Conservation (phyloP, 2,113 vertebrate genomes). For the Bos javanicus region DNA sequence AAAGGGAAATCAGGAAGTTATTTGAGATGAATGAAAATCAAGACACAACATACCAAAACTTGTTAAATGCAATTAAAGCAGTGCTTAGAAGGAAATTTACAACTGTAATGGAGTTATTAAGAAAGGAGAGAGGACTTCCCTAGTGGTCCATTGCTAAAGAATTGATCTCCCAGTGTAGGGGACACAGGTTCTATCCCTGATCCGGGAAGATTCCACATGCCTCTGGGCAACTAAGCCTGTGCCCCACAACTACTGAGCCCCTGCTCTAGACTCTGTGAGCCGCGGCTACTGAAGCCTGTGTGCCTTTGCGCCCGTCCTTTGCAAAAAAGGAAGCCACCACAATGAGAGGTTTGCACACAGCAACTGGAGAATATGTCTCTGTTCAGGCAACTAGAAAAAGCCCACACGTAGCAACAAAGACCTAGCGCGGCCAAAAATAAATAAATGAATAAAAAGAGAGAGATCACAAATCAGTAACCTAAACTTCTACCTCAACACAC, state of each 20-base stretch:
- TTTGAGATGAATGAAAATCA: neutral
- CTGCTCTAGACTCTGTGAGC: neutral
- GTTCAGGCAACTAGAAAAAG: too few relatives aligned
- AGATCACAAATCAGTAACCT: neutral
- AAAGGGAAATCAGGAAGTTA: neutral
- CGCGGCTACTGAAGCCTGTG: too few relatives aligned
- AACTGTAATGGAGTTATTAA: neutral
- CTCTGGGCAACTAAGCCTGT: too few relatives aligned
- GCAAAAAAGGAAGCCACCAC: neutral
- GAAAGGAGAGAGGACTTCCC: neutral
- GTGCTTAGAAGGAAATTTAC: neutral
- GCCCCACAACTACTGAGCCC: too few relatives aligned
- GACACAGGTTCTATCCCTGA: neutral
- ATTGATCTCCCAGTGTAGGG: neutral
- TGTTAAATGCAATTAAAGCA: neutral
- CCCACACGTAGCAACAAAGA: too few relatives aligned
- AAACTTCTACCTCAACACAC: neutral
- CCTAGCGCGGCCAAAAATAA: neutral
- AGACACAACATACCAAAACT: neutral
- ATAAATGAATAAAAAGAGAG: neutral
- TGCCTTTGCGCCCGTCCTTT: too few relatives aligned
- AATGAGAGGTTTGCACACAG: neutral
- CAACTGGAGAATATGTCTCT: neutral
- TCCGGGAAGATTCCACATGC: neutral
- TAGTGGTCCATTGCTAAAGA: neutral